Evolutionary conservation across 2,888 invertebrate species (phyloP), one percentile per base, ranked within the genome.

Genomic region (Phalera bucephala): DNA sequence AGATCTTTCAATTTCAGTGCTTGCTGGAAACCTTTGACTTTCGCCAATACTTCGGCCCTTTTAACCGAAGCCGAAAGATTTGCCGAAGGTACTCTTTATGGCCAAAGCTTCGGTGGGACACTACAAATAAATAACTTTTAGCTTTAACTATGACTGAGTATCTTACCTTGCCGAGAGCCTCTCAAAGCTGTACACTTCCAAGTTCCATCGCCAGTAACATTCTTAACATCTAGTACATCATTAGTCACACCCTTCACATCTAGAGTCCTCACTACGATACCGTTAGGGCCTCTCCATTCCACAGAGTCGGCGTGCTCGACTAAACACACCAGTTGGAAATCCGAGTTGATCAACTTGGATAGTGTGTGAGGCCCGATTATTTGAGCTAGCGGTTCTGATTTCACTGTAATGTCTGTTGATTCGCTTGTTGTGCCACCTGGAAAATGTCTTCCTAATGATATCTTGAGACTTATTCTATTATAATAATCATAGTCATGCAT

Each of bases 281-380:
- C 59, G 17, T 72, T 66, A 5, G 72, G 68, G 1, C 63, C 49
- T 2, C 59, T 13, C 86, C 87, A 87, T 30, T 59, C 63, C 2
- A 79, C 48, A 1, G 19, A 39, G 4, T 45, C 47, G 3, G 81
- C 72, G 31, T 81, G 71, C 1, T 81, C 72, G 1, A 78, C 75
- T 7, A 63, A 55, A 40, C 87, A 88, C 1, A 64, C 63, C 0
- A 84, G 48, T 37, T 81, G 75, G 2, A 72, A 38, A 13, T 56
- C 47, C 0, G 71, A 49, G 40, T 80, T 43, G 0, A 60, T 52
- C 0, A 30, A 59, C 22, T 45, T 65, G 0, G 55, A 52, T 1
- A 84, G 22, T 1, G 63, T 54, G 42, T 80, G 83, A 0, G 80
- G 73, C 0, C 84, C 85, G 13, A 81, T 49, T 33, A 88, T 83